These are phyloP conservation scores for Napeogenes inachia DNA, from an alignment of 2,888 invertebrate genomes.

Conservation along the genomic window DNA sequence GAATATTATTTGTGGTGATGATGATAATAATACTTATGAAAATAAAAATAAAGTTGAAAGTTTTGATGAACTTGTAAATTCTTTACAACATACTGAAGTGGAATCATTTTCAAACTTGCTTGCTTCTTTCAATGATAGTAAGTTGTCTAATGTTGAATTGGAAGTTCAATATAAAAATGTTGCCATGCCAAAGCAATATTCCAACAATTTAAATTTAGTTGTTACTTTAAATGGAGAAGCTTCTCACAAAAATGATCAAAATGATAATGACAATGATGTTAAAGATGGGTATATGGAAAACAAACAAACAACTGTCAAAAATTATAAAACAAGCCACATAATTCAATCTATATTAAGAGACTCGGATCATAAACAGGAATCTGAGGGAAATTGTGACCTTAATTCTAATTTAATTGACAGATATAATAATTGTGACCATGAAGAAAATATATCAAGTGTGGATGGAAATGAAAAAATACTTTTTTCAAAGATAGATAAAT, in stretches of 20 bases:
- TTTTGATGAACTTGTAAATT: constrained; percentile 41
- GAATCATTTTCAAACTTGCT: constrained; percentile 33
- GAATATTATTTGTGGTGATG: constrained; percentile 36
- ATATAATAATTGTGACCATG: background rate
- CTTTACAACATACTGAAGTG: constrained; percentile 36
- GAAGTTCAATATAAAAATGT: constrained; percentile 21
- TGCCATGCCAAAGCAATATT: constrained; percentile 10
- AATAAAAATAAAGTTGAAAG: constrained; percentile 31
- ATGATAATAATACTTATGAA: constrained; percentile 9
- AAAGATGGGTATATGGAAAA: background rate
- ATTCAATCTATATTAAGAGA: background rate
- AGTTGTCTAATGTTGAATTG: background rate
- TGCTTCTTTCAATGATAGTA: constrained; percentile 40
- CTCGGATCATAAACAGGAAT: background rate
- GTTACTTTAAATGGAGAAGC: background rate
- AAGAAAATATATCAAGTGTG: background rate
- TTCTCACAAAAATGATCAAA: background rate
- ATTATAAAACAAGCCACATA: background rate
- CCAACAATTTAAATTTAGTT: constrained; percentile 7
- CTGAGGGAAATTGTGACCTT: background rate
- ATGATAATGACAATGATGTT: too few relatives aligned
- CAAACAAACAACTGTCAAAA: background rate
- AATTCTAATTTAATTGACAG: background rate
- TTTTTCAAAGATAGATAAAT: constrained; percentile 6
- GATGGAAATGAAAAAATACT: background rate